Conservation (phyloP, 1,140 invertebrate genomes). For the Aphelenchoides fujianensis region DNA sequence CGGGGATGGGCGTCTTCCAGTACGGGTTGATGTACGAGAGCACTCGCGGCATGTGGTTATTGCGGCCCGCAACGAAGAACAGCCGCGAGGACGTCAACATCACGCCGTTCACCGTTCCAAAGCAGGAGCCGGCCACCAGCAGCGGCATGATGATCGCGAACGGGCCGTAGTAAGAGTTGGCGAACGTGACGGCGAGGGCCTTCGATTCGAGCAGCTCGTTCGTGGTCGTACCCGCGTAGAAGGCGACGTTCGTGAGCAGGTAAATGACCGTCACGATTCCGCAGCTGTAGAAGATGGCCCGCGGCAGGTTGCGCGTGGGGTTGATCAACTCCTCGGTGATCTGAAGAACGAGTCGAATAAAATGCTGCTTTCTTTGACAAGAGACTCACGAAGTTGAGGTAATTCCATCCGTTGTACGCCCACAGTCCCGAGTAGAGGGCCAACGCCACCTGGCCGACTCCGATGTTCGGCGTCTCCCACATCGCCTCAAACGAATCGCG, state of each 20-base stretch:
- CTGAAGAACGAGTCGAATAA: too few relatives aligned
- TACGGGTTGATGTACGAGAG: conserved; percentile 59
- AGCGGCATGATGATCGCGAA: conserved; percentile 93
- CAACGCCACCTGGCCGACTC: conserved; percentile 81
- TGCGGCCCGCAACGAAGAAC: conserved; percentile 62
- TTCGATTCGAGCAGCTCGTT: conserved; percentile 80
- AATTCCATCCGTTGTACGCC: conserved; percentile 95
- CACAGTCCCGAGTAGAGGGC: conserved; percentile 98
- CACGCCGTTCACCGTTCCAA: conserved; percentile 97
- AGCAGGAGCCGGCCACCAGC: conserved; percentile 94
- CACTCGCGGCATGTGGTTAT: conserved; percentile 60
- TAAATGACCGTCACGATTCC: conserved; percentile 90
- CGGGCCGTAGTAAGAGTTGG: conserved; percentile 81
- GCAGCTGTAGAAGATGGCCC: conserved; percentile 90
- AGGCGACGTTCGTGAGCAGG: conserved; percentile 88
- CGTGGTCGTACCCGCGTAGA: conserved; percentile 86
- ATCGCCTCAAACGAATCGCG: conserved; percentile 78
- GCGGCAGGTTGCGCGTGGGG: conserved; percentile 89
- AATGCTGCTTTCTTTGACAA: too few relatives aligned
- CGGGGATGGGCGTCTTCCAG: conserved; percentile 59
- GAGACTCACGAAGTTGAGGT: conserved; percentile 71
- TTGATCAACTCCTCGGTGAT: conserved; percentile 77
- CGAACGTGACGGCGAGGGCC: conserved; percentile 97
- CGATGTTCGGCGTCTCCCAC: conserved; percentile 70
- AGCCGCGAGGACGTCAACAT: conserved; percentile 84